Percentiles rank a stretch among this genome's conserved stretches.
Evolutionary conservation across 2,888 invertebrate genomes (phyloP).

Genomic region (Herminia tarsipennalis): DNA sequence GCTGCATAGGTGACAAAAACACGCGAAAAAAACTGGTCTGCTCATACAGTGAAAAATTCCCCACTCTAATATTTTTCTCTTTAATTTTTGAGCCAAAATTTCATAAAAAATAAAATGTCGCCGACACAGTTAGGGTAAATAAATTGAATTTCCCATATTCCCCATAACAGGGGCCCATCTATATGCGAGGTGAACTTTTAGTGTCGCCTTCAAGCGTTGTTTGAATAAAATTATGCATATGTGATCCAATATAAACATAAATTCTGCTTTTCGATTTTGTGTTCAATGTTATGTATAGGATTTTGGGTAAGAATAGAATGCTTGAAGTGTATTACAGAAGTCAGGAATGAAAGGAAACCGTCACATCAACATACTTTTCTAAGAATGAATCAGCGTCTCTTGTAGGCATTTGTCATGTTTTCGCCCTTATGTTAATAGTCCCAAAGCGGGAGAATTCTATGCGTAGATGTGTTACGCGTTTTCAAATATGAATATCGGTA

Average conservation of each 20-base stretch:
- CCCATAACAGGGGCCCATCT: slow-evolving; percentile 10
- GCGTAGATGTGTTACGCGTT: no score
- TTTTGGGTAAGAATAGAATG: not conserved
- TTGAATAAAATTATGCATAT: slow-evolving; percentile 25
- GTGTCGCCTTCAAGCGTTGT: slow-evolving; percentile 12
- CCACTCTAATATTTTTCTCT: no score
- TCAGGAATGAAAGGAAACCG: no score
- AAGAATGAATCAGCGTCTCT: no score
- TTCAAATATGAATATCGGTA: no score
- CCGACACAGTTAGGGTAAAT: slow-evolving; percentile 9
- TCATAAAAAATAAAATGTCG: slow-evolving; percentile 11
- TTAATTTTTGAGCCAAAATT: slow-evolving; percentile 2
- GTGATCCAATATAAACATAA: slow-evolving; percentile 15
- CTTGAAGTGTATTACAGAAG: not conserved
- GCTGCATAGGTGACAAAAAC: no score
- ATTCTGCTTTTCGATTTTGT: slow-evolving; percentile 14
- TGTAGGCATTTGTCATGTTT: no score
- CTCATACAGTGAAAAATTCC: no score
- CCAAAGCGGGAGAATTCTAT: no score
- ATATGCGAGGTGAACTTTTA: slow-evolving; percentile 17
- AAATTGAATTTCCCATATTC: slow-evolving; percentile 24
- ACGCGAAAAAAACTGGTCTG: no score
- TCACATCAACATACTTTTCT: no score
- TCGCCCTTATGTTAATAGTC: no score
- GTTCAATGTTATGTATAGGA: not conserved